Percentiles rank a stretch among this genome's conserved stretches.
These are phyloP conservation scores for Athene cunicularia DNA, from an alignment of 2,113 vertebrate genomes.

Conservation along the genomic window DNA sequence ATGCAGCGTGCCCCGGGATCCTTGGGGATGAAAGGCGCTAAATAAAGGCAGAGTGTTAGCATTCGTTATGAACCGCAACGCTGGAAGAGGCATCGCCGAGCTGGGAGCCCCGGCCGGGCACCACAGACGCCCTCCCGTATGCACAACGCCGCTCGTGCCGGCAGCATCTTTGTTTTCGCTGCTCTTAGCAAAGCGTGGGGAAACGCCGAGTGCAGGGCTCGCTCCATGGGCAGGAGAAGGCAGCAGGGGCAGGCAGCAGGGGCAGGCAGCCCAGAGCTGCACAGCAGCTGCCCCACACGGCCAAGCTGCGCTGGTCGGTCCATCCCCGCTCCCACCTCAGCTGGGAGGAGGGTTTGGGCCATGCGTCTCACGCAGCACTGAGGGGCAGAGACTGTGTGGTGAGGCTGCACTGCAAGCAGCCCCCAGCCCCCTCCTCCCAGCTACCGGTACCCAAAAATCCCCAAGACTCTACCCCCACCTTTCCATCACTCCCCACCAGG, in stretches of 20 bases:
- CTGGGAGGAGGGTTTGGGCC: background rate
- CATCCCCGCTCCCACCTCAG: background rate
- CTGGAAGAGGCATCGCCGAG: background rate
- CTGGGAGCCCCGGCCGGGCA: background rate
- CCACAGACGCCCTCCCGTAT: background rate
- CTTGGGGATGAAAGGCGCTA: slow-evolving; percentile 11
- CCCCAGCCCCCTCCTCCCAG: background rate
- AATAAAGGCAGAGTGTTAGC: slow-evolving; percentile 8
- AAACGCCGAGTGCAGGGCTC: fast-evolving
- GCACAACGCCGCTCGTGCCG: background rate
- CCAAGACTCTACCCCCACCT: background rate
- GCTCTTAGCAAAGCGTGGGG: fast-evolving
- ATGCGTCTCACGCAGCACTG: background rate
- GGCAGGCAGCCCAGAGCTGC: background rate
- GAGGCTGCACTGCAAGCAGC: background rate
- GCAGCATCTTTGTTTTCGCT: background rate
- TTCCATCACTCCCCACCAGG: background rate
- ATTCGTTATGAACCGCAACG: fast-evolving
- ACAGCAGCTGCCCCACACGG: background rate
- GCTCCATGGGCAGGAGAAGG: background rate
- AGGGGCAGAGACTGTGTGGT: background rate
- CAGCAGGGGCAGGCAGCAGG: background rate
- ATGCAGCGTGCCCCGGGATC: background rate
- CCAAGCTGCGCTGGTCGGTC: fast-evolving
- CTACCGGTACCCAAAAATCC: background rate